phyloP scores from a whole-genome alignment of 2,888 invertebrate species.

The Sabellastarte sp. region DNA sequence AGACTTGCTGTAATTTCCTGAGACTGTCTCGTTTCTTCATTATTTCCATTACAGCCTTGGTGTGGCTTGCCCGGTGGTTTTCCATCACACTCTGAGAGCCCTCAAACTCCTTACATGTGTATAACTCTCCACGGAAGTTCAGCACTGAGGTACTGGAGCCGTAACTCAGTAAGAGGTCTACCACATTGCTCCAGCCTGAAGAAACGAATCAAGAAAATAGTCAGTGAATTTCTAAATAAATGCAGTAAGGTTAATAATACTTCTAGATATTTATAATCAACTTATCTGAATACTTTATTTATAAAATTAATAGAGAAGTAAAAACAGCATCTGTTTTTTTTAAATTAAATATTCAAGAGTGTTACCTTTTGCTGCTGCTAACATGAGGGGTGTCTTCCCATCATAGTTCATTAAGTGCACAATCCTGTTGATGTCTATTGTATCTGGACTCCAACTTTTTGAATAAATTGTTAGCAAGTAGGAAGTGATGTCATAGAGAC shows the following conservation, averaged over 20 bases:
- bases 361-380: slow-evolving; percentile 51
- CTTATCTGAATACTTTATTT: too few relatives aligned
- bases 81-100: slow-evolving; percentile 48
- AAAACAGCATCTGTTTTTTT: too few relatives aligned
- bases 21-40: slow-evolving; percentile 37
- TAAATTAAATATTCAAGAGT: too few relatives aligned
- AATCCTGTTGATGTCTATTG: background rate
- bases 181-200: slow-evolving; percentile 44
- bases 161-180: slow-evolving; percentile 36
- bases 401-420: slow-evolving; percentile 44
- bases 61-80: slow-evolving; percentile 37
- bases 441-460: background rate
- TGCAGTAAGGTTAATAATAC: too few relatives aligned
- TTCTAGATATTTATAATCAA: too few relatives aligned
- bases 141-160: slow-evolving; percentile 48
- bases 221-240: too few relatives aligned
- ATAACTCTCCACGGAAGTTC: slow-evolving; percentile 36
- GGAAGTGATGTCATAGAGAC: slow-evolving; percentile 36
- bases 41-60: slow-evolving; percentile 35
- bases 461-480: slow-evolving; percentile 38
- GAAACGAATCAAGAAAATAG: background rate
- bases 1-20: slow-evolving; percentile 31
- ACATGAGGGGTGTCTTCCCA: slow-evolving; percentile 44
- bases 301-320: too few relatives aligned
- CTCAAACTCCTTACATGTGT: slow-evolving; percentile 42